A percentile compares a stretch with the other conserved stretches of the same genome.
Conservation (phyloP, 2,888 invertebrate species). For the Lithodes maja region DNA sequence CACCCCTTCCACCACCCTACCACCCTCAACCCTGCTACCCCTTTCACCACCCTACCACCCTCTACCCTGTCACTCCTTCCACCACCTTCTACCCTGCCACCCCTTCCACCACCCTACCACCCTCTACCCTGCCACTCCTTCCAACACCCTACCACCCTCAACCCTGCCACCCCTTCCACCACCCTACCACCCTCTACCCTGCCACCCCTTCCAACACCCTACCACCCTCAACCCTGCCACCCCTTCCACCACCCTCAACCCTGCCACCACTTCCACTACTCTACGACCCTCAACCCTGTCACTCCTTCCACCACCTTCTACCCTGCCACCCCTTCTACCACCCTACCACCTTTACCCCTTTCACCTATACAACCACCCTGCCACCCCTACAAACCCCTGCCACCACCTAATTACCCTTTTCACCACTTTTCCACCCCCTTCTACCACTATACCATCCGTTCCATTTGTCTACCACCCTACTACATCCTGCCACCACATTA, state of each 20-base stretch:
- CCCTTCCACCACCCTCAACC: neutral
- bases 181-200: neutral
- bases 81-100: neutral
- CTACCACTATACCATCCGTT: neutral
- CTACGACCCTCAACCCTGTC: neutral
- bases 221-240: neutral
- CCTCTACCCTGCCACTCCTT: neutral
- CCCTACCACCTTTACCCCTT: neutral
- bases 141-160: neutral
- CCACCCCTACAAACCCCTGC: neutral
- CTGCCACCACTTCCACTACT: neutral
- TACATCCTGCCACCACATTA: neutral
- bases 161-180: neutral
- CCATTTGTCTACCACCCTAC: neutral
- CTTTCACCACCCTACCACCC: neutral
- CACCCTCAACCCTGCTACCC: neutral
- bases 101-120: neutral
- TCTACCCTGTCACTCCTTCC: neutral
- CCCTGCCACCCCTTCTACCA: neutral
- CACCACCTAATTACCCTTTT: neutral
- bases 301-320: neutral
- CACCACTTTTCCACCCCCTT: neutral
- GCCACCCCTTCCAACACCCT: neutral
- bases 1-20: neutral
- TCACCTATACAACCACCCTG: neutral